phyloP scores from a whole-genome alignment of 1,140 invertebrate genomes.

The Heliconius congener region DNA sequence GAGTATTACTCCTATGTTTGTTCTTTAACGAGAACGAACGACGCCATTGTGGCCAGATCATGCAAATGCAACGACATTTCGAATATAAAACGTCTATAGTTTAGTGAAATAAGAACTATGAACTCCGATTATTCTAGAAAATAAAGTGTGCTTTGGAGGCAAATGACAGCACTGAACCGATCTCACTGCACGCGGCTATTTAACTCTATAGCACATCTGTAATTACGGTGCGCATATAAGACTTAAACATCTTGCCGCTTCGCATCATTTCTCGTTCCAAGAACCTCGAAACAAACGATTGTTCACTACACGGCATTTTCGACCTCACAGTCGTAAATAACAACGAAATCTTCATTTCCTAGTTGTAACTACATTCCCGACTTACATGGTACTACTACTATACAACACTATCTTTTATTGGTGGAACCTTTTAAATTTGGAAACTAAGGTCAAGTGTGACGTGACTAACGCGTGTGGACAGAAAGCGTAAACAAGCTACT shows the following conservation, averaged over 20 bases:
- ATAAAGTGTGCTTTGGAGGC: constrained; percentile 57
- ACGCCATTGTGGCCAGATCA: constrained; percentile 5
- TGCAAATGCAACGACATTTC: constrained; percentile 10
- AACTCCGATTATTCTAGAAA: constrained; percentile 45
- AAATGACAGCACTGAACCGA: constrained; percentile 63
- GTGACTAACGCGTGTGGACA: constrained; percentile 40
- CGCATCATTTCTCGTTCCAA: constrained; percentile 50
- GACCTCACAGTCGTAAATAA: constrained; percentile 18
- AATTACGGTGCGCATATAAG: constrained; percentile 67
- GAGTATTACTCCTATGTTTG: not conserved
- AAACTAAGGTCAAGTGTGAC: constrained; percentile 39
- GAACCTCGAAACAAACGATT: constrained; percentile 44
- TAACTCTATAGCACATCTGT: constrained; percentile 66
- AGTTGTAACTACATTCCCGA: constrained; percentile 11
- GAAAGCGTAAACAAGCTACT: constrained; percentile 62
- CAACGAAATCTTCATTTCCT: constrained; percentile 14
- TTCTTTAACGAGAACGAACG: constrained; percentile 17
- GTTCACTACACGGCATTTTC: constrained; percentile 19
- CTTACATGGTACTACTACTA: constrained; percentile 25
- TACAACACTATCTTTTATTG: constrained; percentile 33
- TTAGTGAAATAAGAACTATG: constrained; percentile 14
- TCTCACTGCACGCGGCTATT: constrained; percentile 59
- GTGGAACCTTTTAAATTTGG: constrained; percentile 39
- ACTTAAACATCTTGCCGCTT: constrained; percentile 63
- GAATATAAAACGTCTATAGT: constrained; percentile 1